Evolutionary conservation across 2,113 vertebrate genomes (phyloP).

Genomic region (Tor tambroides): DNA sequence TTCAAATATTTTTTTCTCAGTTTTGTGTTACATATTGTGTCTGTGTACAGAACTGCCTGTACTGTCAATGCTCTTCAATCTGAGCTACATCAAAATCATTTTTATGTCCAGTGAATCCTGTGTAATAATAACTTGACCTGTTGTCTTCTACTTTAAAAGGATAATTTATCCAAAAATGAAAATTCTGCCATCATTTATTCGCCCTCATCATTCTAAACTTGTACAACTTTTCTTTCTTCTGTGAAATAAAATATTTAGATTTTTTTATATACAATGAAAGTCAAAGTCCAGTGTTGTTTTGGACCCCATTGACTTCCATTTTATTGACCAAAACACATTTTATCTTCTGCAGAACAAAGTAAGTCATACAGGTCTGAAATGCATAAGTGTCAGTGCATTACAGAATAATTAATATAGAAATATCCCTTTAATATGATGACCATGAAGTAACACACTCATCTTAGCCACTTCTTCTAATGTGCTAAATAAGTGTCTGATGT

Average conservation of each 20-base stretch:
- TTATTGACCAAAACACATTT: not conserved
- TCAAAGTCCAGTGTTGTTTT: not conserved
- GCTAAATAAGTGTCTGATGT: not conserved
- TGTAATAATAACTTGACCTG: not conserved
- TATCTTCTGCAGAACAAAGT: not conserved
- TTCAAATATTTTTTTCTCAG: no score
- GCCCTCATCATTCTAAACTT: not conserved
- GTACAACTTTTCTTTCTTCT: no score
- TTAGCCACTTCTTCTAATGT: not conserved
- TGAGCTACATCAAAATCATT: not conserved
- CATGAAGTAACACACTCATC: not conserved
- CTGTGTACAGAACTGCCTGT: no score
- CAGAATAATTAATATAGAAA: not conserved
- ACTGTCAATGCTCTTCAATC: not conserved
- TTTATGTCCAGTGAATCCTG: not conserved
- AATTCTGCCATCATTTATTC: not conserved
- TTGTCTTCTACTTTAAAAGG: not conserved
- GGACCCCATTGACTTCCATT: not conserved
- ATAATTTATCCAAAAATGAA: rapidly evolving
- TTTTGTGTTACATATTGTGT: no score
- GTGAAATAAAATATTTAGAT: not conserved
- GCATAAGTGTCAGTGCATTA: not conserved
- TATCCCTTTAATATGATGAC: not conserved
- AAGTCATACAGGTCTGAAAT: not conserved
- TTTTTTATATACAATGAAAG: not conserved